phyloP scores from a whole-genome alignment of 2,888 invertebrate genomes.

The Andrena bucephala region DNA sequence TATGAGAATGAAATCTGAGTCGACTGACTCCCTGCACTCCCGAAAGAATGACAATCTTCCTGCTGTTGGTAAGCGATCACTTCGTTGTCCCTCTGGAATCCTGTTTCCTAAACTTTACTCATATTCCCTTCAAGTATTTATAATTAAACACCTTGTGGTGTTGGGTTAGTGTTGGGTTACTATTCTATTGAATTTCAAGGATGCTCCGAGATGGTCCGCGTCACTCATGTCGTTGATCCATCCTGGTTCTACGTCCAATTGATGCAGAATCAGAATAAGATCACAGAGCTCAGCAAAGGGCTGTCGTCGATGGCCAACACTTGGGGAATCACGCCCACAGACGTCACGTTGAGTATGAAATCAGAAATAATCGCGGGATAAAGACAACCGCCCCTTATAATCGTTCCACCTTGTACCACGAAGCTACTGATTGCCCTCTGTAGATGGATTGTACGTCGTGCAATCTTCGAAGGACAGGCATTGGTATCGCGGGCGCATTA shows the following conservation, averaged over 20 bases:
- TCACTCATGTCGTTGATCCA: constrained; percentile 87
- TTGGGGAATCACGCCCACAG: neutral
- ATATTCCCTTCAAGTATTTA: neutral
- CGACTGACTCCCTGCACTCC: neutral
- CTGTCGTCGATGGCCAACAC: neutral
- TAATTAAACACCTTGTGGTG: neutral
- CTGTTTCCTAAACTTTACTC: neutral
- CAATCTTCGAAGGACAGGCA: constrained; percentile 83
- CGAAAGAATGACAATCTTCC: neutral
- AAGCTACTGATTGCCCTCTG: neutral
- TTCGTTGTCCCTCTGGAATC: neutral
- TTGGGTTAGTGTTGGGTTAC: no score
- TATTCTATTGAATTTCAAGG: constrained; percentile 29
- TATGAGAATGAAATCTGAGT: no score
- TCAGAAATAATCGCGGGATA: no score
- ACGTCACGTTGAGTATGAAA: constrained; percentile 52
- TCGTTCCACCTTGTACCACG: no score
- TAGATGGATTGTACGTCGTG: constrained; percentile 59
- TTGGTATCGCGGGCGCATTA: constrained; percentile 90
- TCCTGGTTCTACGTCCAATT: constrained; percentile 88
- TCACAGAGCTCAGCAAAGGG: constrained; percentile 16
- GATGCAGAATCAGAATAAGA: constrained; percentile 18
- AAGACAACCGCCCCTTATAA: no score
- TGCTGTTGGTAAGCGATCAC: constrained; percentile 9
- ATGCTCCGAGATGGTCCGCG: constrained; percentile 16